Percentiles rank a stretch among this genome's conserved stretches.
phyloP scores from a whole-genome alignment of 1,140 invertebrate species.

The Drosophila tsacasi region DNA sequence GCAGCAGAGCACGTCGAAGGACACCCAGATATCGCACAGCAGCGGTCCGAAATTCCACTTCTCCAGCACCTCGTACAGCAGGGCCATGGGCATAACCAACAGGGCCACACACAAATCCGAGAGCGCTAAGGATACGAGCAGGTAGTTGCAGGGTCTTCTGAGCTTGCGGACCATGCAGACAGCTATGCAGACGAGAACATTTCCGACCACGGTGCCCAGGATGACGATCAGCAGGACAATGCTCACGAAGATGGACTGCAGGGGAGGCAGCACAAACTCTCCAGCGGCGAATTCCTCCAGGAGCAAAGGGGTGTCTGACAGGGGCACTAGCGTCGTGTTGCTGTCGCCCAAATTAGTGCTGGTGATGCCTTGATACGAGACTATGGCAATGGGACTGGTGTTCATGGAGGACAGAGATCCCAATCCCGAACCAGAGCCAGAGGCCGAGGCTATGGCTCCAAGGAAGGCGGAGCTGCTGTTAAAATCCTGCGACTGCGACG shows the following conservation, averaged over 20 bases:
- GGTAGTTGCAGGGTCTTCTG: constrained; percentile 93
- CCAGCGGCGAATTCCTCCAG: constrained; percentile 60
- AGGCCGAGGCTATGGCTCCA: constrained; percentile 60
- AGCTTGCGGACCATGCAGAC: constrained; percentile 95
- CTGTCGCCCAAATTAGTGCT: constrained; percentile 55
- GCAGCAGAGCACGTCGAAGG: constrained; percentile 92
- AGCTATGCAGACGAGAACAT: constrained; percentile 95
- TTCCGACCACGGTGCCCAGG: constrained; percentile 93
- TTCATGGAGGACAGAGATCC: constrained; percentile 29
- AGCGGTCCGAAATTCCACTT: constrained; percentile 93
- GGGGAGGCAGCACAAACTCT: constrained; percentile 84
- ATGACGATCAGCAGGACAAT: constrained; percentile 91
- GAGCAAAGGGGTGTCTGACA: constrained; percentile 55
- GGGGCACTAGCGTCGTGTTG: constrained; percentile 54
- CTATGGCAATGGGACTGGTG: constrained; percentile 68
- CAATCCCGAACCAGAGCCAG: constrained; percentile 28
- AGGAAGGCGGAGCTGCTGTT: constrained; percentile 75
- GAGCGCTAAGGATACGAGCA: constrained; percentile 96
- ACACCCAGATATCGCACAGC: constrained; percentile 94
- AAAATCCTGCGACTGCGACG: constrained; percentile 32
- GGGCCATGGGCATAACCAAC: constrained; percentile 94
- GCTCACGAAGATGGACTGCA: constrained; percentile 89
- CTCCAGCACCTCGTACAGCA: constrained; percentile 92
- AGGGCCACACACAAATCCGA: constrained; percentile 93
- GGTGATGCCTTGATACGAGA: constrained; percentile 53